Percentiles rank a stretch among this genome's conserved stretches.
phyloP scores from a whole-genome alignment of 2,797 vertebrate genomes.

The Lepidocolaptes lacrymiger region DNA sequence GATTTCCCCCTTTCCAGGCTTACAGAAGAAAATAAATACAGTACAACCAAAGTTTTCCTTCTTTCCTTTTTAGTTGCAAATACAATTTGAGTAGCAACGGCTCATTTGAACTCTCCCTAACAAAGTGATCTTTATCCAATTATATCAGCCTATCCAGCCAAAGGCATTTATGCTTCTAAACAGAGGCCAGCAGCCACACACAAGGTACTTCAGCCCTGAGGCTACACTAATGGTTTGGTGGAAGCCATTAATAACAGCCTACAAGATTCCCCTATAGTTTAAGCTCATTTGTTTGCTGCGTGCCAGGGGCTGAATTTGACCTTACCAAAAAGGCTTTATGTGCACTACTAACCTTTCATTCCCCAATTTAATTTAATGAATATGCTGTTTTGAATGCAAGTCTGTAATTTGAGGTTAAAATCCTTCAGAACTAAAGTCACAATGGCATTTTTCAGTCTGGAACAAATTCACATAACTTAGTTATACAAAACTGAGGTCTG shows the following conservation, averaged over 20 bases:
- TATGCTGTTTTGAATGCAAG: background rate
- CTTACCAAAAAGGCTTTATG: conserved; percentile 28
- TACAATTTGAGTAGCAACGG: background rate
- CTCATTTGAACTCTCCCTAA: background rate
- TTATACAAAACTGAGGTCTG: background rate
- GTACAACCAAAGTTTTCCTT: background rate
- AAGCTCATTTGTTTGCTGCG: background rate
- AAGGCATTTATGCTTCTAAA: conserved; percentile 6
- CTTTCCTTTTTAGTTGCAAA: background rate
- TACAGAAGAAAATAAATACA: background rate
- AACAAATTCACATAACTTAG: background rate
- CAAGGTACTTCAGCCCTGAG: conserved; percentile 12
- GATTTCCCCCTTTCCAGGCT: background rate
- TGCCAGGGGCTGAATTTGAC: background rate
- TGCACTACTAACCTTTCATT: background rate
- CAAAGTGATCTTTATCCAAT: conserved; percentile 33
- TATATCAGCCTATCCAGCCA: conserved; percentile 9
- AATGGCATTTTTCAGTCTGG: conserved; percentile 20
- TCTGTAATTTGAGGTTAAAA: conserved; percentile 47
- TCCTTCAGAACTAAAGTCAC: conserved; percentile 8
- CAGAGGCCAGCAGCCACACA: conserved; percentile 23
- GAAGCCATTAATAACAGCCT: conserved; percentile 23
- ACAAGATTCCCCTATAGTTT: background rate
- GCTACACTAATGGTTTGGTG: background rate
- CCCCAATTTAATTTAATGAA: conserved; percentile 27